These are phyloP conservation scores for Lycia hirtaria DNA, from an alignment of 2,888 invertebrate species.

Conservation along the genomic window DNA sequence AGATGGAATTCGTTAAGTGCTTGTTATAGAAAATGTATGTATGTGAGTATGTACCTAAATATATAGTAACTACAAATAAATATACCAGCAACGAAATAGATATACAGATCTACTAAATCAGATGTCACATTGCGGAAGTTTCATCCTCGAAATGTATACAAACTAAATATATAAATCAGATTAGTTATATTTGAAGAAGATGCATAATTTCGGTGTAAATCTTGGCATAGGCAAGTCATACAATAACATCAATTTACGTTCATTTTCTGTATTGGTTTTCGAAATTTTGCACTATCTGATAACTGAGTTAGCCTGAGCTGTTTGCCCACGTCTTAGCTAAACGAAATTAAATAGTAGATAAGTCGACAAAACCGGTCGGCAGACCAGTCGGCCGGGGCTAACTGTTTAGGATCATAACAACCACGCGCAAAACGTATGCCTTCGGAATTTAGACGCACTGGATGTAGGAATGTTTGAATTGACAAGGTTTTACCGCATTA, in stretches of 20 bases:
- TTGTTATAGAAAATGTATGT: no score
- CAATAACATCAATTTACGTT: conserved; percentile 8
- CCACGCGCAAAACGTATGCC: conserved; percentile 1
- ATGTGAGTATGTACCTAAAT: no score
- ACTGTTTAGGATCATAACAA: conserved; percentile 16
- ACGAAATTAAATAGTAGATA: conserved; percentile 10
- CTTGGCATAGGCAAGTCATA: neutral
- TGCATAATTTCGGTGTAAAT: neutral
- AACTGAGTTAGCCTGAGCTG: conserved; percentile 9
- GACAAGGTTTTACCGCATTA: neutral
- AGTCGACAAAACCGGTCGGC: conserved; percentile 11
- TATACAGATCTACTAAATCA: no score
- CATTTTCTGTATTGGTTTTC: neutral
- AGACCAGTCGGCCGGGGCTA: conserved; percentile 5
- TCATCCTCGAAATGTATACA: no score
- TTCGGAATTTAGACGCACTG: conserved; percentile 2
- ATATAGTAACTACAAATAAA: no score
- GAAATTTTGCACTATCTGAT: neutral
- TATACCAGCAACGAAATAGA: no score
- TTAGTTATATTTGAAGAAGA: no score
- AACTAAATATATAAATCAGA: no score
- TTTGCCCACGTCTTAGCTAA: conserved; percentile 7
- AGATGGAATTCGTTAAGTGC: no score
- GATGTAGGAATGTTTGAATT: neutral
- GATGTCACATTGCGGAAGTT: no score